These are phyloP conservation scores for Labroides dimidiatus DNA, from an alignment of 2,797 vertebrate species.

Conservation along the genomic window DNA sequence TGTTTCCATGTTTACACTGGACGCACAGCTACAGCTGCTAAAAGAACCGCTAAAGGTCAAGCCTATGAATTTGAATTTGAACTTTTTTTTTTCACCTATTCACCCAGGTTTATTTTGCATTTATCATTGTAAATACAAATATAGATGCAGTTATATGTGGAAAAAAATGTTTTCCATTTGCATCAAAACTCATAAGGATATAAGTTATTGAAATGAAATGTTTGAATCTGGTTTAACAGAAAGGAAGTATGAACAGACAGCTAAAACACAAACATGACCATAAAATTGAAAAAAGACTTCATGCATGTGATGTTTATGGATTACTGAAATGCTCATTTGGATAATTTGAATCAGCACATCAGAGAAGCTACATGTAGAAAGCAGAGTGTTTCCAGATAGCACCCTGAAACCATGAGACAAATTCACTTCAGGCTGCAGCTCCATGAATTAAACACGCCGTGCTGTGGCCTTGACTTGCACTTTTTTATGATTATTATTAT, in stretches of 20 bases:
- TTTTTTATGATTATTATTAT: too few relatives aligned
- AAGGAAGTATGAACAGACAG: background rate
- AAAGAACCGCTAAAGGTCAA: too few relatives aligned
- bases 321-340: conserved; percentile 39
- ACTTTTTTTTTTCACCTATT: too few relatives aligned
- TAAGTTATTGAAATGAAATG: background rate
- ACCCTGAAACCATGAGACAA: conserved; percentile 33
- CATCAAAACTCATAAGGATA: too few relatives aligned
- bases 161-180: background rate
- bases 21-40: too few relatives aligned
- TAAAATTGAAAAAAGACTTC: background rate
- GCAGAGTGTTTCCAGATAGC: conserved; percentile 34
- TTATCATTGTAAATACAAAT: too few relatives aligned
- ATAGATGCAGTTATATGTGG: background rate
- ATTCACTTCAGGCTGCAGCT: conserved; percentile 46
- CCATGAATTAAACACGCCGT: conserved; percentile 62
- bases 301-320: conserved; percentile 20
- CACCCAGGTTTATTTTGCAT: too few relatives aligned
- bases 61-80: too few relatives aligned
- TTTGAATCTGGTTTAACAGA: background rate
- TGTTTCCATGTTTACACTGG: too few relatives aligned
- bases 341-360: conserved; percentile 31
- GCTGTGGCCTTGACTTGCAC: conserved; percentile 28
- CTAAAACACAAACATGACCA: background rate
- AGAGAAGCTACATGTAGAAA: conserved; percentile 23